These are phyloP conservation scores for Leiothrix lutea DNA, from an alignment of 2,113 vertebrate genomes.

Conservation along the genomic window DNA sequence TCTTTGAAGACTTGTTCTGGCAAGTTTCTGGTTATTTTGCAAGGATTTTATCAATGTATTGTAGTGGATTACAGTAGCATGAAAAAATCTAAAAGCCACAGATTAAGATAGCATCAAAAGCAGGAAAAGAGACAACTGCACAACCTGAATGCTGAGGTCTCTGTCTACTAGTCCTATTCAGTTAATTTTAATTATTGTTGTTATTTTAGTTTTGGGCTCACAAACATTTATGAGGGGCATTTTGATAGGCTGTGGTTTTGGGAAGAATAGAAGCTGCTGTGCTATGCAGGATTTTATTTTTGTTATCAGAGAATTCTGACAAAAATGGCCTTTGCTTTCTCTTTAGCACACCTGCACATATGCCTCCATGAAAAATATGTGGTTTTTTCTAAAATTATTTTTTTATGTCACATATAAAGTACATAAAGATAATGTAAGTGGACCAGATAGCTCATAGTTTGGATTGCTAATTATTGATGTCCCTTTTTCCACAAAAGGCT, in stretches of 20 bases:
- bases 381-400: not conserved
- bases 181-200: not conserved
- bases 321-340: not conserved
- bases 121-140: not conserved
- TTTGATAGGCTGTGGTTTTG: not conserved
- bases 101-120: not conserved
- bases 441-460: not conserved
- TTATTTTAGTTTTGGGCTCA: not conserved
- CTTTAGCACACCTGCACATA: not conserved
- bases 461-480: not conserved
- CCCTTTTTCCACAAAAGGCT: not conserved
- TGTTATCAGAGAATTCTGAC: not conserved
- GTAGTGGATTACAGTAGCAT: not conserved
- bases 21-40: not conserved
- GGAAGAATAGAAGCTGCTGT: not conserved
- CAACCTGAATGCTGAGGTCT: fast-evolving
- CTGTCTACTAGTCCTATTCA: not conserved
- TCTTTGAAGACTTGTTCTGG: not conserved
- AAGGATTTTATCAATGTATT: not conserved
- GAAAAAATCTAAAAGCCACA: not conserved
- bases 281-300: not conserved
- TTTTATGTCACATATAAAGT: not conserved
- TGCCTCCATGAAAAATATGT: not conserved
- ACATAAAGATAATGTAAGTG: not conserved
- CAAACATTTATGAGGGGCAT: not conserved